Conservation (phyloP, 2,113 vertebrate genomes). For the Herpailurus yagouaroundi region DNA sequence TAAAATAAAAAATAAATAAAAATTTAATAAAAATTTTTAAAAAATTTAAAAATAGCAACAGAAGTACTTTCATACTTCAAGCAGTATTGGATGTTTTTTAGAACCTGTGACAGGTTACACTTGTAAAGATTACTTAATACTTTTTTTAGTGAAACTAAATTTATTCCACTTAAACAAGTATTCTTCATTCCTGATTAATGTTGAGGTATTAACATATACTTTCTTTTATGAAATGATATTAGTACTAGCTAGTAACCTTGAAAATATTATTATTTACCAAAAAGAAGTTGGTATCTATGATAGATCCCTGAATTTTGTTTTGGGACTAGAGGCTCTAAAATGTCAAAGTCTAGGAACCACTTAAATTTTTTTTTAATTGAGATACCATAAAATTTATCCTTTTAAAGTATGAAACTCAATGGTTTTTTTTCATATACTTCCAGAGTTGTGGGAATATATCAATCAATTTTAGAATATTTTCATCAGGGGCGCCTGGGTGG, state of each 20-base stretch:
- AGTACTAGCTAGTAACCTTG: background rate
- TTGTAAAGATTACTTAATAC: background rate
- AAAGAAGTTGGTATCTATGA: background rate
- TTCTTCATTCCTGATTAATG: constrained; percentile 7
- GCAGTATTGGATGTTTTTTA: background rate
- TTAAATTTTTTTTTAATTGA: background rate
- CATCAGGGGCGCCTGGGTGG: background rate
- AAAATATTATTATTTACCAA: background rate
- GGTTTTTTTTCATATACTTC: background rate
- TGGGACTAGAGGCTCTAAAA: background rate
- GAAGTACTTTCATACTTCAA: constrained; percentile 34
- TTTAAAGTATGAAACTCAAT: background rate
- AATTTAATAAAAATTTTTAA: too few relatives aligned
- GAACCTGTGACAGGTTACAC: background rate
- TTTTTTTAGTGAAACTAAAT: background rate
- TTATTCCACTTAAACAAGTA: constrained; percentile 36
- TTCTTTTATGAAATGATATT: constrained; percentile 40
- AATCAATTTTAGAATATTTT: background rate
- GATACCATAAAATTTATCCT: background rate
- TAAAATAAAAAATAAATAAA: too few relatives aligned
- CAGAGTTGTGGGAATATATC: background rate
- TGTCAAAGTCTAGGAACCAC: background rate
- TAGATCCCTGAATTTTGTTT: background rate
- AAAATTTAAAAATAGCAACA: background rate
- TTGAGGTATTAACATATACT: background rate